These are phyloP conservation scores for Psammodynastes pulverulentus DNA, from an alignment of 2,113 vertebrate species.

Conservation along the genomic window DNA sequence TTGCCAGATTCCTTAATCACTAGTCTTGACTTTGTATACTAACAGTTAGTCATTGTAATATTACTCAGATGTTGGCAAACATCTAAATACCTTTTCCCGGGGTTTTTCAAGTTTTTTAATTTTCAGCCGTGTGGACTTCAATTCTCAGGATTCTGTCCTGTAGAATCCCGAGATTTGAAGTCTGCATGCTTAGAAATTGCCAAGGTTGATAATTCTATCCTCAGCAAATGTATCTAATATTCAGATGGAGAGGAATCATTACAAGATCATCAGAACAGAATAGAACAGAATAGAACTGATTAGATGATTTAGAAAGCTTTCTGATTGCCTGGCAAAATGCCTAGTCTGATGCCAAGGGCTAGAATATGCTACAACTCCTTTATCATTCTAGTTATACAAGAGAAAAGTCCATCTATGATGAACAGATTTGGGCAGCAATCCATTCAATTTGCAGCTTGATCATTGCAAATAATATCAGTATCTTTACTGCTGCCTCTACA, in stretches of 20 bases:
- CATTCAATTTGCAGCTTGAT: neutral
- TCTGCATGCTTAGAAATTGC: neutral
- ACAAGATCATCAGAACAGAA: neutral
- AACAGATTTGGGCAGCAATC: too few species aligned
- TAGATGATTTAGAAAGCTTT: neutral
- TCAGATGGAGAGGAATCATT: neutral
- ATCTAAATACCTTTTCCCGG: neutral
- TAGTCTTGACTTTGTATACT: neutral
- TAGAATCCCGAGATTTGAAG: neutral
- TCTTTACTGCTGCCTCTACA: too few species aligned
- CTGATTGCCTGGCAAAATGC: neutral
- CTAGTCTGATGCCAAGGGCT: neutral
- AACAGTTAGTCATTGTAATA: neutral
- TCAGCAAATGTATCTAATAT: neutral
- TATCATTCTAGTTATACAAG: neutral
- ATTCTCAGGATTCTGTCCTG: neutral
- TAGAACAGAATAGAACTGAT: too few species aligned
- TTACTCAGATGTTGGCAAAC: neutral
- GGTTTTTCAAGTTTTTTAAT: neutral
- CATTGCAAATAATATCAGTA: neutral
- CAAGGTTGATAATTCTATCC: neutral
- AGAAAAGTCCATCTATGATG: neutral
- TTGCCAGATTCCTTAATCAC: neutral
- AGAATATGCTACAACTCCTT: neutral
- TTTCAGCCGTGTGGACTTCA: neutral